Percentiles rank a stretch among this genome's conserved stretches.
Evolutionary conservation across 2,888 invertebrate species (phyloP).

Genomic region (Meiosimyza platycephala): DNA sequence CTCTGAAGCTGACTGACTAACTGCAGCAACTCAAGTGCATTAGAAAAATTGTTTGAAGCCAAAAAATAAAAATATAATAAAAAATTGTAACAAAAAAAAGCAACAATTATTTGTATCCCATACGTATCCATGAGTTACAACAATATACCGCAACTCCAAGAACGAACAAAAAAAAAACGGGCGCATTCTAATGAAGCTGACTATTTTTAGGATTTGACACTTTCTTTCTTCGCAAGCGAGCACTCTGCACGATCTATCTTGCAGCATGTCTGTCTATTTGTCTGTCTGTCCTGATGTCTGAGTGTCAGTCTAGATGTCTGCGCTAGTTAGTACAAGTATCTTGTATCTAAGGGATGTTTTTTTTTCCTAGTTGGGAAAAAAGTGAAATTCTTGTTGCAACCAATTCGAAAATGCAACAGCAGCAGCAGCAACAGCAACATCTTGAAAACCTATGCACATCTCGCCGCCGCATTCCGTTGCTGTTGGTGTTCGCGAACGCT

Average conservation of each 20-base stretch:
- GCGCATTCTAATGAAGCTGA: conserved; percentile 31
- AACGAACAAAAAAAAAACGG: not conserved
- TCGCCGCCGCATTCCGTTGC: conserved; percentile 22
- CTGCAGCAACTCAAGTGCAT: conserved; percentile 9
- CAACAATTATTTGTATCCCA: conserved; percentile 8
- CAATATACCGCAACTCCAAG: not conserved
- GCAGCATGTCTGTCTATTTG: conserved; percentile 28
- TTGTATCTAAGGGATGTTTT: conserved; percentile 25
- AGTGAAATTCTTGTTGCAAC: not conserved
- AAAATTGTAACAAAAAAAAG: not conserved
- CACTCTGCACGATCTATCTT: not conserved
- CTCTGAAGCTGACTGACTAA: not conserved
- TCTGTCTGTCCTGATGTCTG: conserved; percentile 37
- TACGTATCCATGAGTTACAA: not conserved
- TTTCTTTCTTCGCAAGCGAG: conserved; percentile 23
- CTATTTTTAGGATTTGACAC: conserved; percentile 51
- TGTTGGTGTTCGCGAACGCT: conserved; percentile 24
- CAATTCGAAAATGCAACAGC: conserved; percentile 23
- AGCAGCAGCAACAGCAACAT: conserved; percentile 20
- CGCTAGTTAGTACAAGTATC: conserved; percentile 51
- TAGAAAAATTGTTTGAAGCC: conserved; percentile 9
- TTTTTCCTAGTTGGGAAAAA: conserved; percentile 39
- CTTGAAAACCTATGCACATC: conserved; percentile 12
- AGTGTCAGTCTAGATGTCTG: conserved; percentile 45
- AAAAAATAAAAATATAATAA: not conserved